Base-by-base conservation (phyloP, 2,888 invertebrate genomes). In the Acleris holmiana region DNA sequence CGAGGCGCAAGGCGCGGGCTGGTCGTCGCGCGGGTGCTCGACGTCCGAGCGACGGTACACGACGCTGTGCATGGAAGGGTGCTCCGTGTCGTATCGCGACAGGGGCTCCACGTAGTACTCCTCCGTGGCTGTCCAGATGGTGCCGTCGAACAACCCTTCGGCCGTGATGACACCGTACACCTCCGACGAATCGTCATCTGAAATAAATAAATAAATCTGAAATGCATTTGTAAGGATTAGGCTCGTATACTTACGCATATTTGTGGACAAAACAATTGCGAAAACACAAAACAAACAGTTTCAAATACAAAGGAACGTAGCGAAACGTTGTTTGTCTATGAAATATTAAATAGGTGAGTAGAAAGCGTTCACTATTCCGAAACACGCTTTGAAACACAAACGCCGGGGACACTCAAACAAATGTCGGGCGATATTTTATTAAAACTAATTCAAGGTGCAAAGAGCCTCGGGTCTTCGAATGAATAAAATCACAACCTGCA, bases 81-180 rank as follows among this genome's bases (percentile, higher is more conserved):
- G 88, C 73, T 94, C 91, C 44, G 88, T 76, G 73, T 89, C 86
- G 83, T 96, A 96, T 74, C 96, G 94, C 73, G 94, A 94, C 64
- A 96, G 91, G 7, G 97, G 97, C 85, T 98, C 98, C 73, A 98
- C 94, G 86, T 97, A 97, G 88, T 95, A 97, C 77, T 97, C 96
- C 77, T 97, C 97, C 58, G 94, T 92, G 64, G 93, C 91, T 58
- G 97, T 96, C 85, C 95, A 94, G 79, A 98, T 96, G 61, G 96
- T 96, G 60, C 98, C 98, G 83, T 98, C 98, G 86, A 98, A 97
- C 66, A 97, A 93, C 64, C 98, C 98, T 67, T 97, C 96, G 66
- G 94, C 94, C 67, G 98, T 98, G 75, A 98, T 94, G 76, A 98
- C 93, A 47, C 98, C 98, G 80, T 97, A 96, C 60, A 98, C 97